These are phyloP conservation scores for Melanocharis versteri DNA, from an alignment of 2,113 vertebrate genomes.

Conservation along the genomic window DNA sequence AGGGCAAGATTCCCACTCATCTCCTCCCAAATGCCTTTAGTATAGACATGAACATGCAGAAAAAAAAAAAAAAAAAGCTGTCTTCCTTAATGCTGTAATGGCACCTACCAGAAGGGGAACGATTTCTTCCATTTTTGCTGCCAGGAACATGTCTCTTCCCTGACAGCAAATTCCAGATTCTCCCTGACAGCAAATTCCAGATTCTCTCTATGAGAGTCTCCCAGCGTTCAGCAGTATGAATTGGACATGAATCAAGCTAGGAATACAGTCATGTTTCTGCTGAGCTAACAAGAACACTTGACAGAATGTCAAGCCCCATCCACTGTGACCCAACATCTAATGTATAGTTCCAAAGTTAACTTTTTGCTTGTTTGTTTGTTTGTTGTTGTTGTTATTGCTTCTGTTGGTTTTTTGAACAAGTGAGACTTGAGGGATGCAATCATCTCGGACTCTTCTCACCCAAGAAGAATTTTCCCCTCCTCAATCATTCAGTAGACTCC, in stretches of 20 bases:
- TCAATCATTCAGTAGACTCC: background rate
- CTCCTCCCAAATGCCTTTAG: background rate
- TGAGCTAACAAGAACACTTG: background rate
- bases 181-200: too few relatives aligned
- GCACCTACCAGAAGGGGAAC: background rate
- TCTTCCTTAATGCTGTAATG: background rate
- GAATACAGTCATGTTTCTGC: background rate
- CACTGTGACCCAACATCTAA: background rate
- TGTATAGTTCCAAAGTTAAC: background rate
- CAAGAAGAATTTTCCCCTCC: background rate
- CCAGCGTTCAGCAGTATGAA: background rate
- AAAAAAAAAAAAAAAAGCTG: background rate
- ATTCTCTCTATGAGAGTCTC: background rate
- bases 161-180: too few relatives aligned
- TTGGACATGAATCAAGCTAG: background rate
- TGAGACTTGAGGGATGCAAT: background rate
- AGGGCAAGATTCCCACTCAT: background rate
- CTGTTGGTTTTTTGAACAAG: background rate
- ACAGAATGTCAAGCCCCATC: background rate
- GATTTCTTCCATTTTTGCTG: background rate
- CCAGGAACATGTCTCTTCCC: background rate
- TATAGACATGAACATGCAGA: background rate
- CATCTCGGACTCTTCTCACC: background rate
- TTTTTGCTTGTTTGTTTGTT: background rate
- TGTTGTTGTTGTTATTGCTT: background rate